Base-by-base conservation (phyloP, 2,888 invertebrate genomes). In the Himalopsyche japonica region DNA sequence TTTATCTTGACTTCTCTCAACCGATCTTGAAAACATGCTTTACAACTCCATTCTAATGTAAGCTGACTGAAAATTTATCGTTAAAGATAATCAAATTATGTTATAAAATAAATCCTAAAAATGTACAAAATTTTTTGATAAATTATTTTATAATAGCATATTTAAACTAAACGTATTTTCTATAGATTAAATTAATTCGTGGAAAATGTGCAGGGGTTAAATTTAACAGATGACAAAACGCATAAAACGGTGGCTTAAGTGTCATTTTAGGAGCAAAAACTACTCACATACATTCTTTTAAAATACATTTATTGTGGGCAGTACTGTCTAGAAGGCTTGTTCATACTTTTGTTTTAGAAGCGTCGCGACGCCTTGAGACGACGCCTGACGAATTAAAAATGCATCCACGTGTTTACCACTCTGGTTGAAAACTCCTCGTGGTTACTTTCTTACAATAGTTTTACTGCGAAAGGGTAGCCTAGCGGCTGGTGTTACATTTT, bases 341-440 rank as follows among this genome's bases (percentile, higher is more conserved):
- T 57, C 57, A 57, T 57, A 57, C 57, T 57, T 57, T 20, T 57
- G 57, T 57, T 57, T 57, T 3, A 57, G 24, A 57, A 57, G 57
- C 57, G 57, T 57, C 49, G 77, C 30, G 70, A 77, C 80, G 57
- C 80, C 57, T 24, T 24, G 57, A 48, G 64, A 57, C 82, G 77
- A 80, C 82, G 64, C 70, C 49, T 80, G 84, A 86, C 80, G 81
- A 84, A 86, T 86, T 86, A 86, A 86, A 86, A 86, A 84, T 86
- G 86, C 86, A 86, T 82, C 79, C 86, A 80, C 64, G 82, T 86
- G 86, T 82, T 86, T 82, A 78, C 79, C 48, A 27, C 82, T 32
- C 64, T 34, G n/a, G 30, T 27, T 47, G n/a, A 49, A 15, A 57
- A 57, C 82, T 70, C 48, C n/a, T 80, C 48, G 30, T 32, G 24